Percentiles rank a stretch among this genome's conserved stretches.
Evolutionary conservation across 2,113 vertebrate species (phyloP).

Genomic region (Rhinolophus ferrumequinum): DNA sequence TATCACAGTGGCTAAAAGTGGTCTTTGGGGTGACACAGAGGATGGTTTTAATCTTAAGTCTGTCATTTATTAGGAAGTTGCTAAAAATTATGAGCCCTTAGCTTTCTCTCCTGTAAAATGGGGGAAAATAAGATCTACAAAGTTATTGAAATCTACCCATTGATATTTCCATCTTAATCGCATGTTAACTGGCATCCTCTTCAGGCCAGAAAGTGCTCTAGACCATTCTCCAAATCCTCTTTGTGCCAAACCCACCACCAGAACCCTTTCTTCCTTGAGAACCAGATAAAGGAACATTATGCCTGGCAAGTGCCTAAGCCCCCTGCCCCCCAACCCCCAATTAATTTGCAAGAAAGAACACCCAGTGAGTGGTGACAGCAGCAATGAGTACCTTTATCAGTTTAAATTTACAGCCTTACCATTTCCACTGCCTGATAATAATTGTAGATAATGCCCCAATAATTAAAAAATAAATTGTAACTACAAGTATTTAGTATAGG

Average conservation of each 20-base stretch:
- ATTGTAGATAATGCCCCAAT: background rate
- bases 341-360: conserved; percentile 11
- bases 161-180: background rate
- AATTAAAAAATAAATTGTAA: background rate
- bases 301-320: background rate
- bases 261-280: background rate
- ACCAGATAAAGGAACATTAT: conserved; percentile 23
- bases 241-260: background rate
- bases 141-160: background rate
- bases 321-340: background rate
- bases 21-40: background rate
- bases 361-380: background rate
- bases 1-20: background rate
- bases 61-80: background rate
- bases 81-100: background rate
- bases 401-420: conserved; percentile 19
- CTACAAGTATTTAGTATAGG: background rate
- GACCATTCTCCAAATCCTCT: background rate
- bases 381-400: background rate
- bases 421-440: background rate
- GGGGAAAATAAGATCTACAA: background rate
- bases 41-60: background rate
- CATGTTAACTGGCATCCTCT: background rate
- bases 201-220: background rate
- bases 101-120: background rate